Evolutionary conservation across 2,797 vertebrate genomes (phyloP), one percentile per base, ranked within the genome.

Genomic region (Babyrousa celebensis): DNA sequence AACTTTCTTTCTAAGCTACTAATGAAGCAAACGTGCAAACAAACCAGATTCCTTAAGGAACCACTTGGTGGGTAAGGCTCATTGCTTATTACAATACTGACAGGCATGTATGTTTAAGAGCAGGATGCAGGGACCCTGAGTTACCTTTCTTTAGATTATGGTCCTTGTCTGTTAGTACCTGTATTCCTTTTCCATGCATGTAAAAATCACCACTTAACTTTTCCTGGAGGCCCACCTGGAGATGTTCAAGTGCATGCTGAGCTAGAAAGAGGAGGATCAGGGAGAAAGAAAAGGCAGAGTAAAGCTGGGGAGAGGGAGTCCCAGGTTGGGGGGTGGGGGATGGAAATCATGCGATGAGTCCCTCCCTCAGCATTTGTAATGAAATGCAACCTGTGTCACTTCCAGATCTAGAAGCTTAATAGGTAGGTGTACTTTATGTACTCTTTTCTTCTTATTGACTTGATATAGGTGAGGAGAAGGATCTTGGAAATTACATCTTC

Each of bases 361-460:
- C 3, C 88, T 7, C 6, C 60, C 17, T 58, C 40, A 29, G 12
- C 6, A 12, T 79, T 63, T 77, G 56, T 2, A 77, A 10, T 23
- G 52, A 40, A 9, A 75, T n/a, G 54, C 23, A 25, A 70, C 40
- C 56, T 40, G 14, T 29, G 12, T 74, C 20, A 40, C 17, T 17
- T 29, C 78, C 65, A 23, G 29, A 40, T 27, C 62, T 68, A 67
- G 68, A 85, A 85, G 43, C 6, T 40, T 40, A 20, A 25, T 9
- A 58, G 29, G 40, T 62, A 74, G 4, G 1, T 40, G 9, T 14
- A 12, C 56, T 84, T 68, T 72, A 0, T 29, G 9, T 32, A 86
- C 60, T 72, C 7, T 88, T 92, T 90, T 83, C 56, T 75, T 11
- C 89, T 96, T 77, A 75, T 8, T 8, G 12, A 70, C 15, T 89